Conservation (phyloP, 2,888 invertebrate species). For the Pecten maximus region DNA sequence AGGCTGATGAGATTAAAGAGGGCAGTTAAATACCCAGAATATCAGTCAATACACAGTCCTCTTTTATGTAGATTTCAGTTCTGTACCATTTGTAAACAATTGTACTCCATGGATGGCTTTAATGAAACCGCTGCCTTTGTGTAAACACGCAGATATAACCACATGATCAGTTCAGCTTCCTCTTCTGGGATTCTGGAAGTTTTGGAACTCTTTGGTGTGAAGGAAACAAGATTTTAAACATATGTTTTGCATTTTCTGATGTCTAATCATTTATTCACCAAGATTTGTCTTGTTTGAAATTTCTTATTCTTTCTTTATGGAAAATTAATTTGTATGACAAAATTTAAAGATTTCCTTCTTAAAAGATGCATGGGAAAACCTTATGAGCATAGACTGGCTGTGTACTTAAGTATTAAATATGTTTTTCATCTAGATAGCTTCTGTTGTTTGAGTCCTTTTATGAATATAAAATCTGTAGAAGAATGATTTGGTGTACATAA, state of each 20-base stretch:
- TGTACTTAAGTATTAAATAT: background rate
- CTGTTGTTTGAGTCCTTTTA: slow-evolving; percentile 19
- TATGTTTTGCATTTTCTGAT: background rate
- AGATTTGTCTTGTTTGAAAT: slow-evolving; percentile 30
- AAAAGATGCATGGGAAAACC: background rate
- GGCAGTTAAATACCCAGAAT: background rate
- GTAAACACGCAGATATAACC: background rate
- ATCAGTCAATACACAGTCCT: background rate
- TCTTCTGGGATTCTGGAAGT: background rate
- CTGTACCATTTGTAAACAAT: slow-evolving; percentile 1
- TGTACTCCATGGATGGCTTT: slow-evolving; percentile 17
- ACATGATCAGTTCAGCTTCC: slow-evolving; percentile 21
- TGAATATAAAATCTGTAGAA: background rate
- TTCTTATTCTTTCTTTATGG: background rate
- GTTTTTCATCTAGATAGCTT: background rate
- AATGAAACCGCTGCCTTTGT: background rate
- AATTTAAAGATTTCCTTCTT: background rate
- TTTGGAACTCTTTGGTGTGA: slow-evolving; percentile 13
- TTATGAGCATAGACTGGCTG: background rate
- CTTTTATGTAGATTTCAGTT: background rate
- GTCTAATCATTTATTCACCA: background rate
- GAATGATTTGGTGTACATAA: background rate
- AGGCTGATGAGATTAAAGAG: background rate
- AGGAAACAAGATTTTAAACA: background rate
- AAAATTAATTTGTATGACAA: background rate